Conservation (phyloP, 2,113 vertebrate genomes). For the Sturnus vulgaris region DNA sequence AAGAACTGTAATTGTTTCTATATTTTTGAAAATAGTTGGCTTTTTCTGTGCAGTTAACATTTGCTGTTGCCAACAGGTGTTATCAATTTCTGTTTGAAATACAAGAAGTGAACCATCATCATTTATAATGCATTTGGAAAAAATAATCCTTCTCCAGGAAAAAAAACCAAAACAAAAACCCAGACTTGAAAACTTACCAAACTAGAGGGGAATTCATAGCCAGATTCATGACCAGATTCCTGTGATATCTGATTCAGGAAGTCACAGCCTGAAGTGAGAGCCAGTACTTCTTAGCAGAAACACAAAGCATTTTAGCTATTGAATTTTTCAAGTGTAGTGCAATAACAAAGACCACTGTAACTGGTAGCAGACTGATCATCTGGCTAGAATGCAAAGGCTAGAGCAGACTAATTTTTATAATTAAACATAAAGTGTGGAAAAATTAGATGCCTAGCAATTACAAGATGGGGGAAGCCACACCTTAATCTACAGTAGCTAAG, state of each 20-base stretch:
- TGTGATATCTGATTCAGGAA: neutral
- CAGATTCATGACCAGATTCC: neutral
- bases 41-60: neutral
- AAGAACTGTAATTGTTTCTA: neutral
- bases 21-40: neutral
- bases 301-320: neutral
- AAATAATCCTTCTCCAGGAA: neutral
- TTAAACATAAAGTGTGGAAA: neutral
- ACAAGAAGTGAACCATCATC: neutral
- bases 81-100: neutral
- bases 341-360: neutral
- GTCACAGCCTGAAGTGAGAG: neutral
- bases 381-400: neutral
- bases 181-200: neutral
- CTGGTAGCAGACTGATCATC: neutral
- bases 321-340: neutral
- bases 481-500: neutral
- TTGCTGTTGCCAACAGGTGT: neutral
- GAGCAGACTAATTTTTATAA: neutral
- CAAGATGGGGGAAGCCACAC: neutral
- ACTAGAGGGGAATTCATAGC: neutral
- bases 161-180: neutral
- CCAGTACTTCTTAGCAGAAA: neutral
- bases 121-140: neutral
- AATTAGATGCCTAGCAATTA: constrained; percentile 1